A percentile compares a stretch with the other conserved stretches of the same genome.
phyloP scores from a whole-genome alignment of 2,888 invertebrate species.

The Hydriomena furcata region DNA sequence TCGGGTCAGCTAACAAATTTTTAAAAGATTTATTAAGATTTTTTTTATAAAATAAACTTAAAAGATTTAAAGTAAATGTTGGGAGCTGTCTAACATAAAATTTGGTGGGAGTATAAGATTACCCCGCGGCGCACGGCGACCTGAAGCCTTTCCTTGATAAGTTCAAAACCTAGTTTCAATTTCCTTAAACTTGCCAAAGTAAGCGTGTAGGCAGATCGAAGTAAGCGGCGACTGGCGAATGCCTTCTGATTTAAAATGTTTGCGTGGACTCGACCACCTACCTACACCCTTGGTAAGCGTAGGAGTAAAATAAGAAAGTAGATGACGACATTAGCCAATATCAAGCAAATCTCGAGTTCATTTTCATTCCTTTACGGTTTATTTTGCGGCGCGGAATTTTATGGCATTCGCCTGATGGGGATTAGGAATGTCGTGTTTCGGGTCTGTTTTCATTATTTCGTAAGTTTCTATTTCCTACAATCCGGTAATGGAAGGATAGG shows the following conservation, averaged over 20 bases:
- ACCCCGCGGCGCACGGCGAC: background rate
- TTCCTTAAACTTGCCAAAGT: constrained; percentile 10
- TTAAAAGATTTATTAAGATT: no score
- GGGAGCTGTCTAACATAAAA: constrained; percentile 1
- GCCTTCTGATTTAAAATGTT: constrained; percentile 38
- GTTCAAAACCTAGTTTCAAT: constrained; percentile 17
- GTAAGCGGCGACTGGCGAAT: constrained; percentile 26
- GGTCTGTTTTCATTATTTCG: constrained; percentile 22
- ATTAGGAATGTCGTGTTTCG: constrained; percentile 37
- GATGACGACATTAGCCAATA: constrained; percentile 23
- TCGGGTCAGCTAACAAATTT: no score
- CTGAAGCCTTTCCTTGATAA: constrained; percentile 1
- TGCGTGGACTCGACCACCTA: constrained; percentile 39
- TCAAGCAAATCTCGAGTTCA: constrained; percentile 29
- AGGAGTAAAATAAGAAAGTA: constrained; percentile 37
- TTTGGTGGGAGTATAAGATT: constrained; percentile 1
- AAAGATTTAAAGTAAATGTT: background rate
- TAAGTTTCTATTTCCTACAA: constrained; percentile 19
- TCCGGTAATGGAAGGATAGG: constrained; percentile 18
- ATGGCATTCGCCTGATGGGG: constrained; percentile 35
- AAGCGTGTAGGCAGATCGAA: constrained; percentile 14
- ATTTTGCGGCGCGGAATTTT: constrained; percentile 33
- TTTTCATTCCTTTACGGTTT: constrained; percentile 31
- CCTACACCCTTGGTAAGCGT: constrained; percentile 39
- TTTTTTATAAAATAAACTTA: no score